Evolutionary conservation across 2,797 vertebrate species (phyloP).

Genomic region (Sorex maritimensis): DNA sequence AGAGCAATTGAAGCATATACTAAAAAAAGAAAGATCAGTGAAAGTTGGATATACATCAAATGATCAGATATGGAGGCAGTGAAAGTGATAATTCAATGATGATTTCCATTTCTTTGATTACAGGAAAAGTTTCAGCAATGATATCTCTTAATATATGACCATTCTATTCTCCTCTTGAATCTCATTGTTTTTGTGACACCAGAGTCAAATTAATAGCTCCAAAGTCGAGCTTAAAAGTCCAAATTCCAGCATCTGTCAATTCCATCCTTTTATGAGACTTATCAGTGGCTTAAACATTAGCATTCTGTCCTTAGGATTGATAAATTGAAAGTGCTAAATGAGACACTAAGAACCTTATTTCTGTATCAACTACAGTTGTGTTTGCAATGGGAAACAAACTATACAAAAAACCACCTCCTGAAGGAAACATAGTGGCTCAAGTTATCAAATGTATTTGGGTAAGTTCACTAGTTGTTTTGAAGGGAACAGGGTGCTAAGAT

Average conservation of each 20-base stretch:
- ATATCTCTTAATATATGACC: not conserved
- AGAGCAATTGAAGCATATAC: not conserved
- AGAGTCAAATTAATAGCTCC: not conserved
- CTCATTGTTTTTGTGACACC: not conserved
- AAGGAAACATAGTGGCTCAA: slow-evolving; percentile 95
- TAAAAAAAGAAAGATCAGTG: not conserved
- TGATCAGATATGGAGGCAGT: not conserved
- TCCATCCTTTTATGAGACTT: not conserved
- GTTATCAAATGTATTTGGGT: slow-evolving; percentile 96
- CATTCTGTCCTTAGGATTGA: slow-evolving; percentile 24
- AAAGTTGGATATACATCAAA: not conserved
- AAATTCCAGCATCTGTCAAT: not conserved
- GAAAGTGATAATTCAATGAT: slow-evolving; percentile 7
- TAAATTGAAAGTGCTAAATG: not conserved
- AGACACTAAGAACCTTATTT: slow-evolving; percentile 64
- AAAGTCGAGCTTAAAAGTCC: not conserved
- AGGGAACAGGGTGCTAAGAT: not conserved
- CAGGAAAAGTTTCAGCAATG: slow-evolving; percentile 2
- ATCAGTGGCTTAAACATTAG: not conserved
- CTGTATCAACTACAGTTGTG: slow-evolving; percentile 92
- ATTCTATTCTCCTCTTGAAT: slow-evolving; percentile 38
- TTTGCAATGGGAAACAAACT: slow-evolving; percentile 95
- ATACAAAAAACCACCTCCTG: slow-evolving; percentile 95
- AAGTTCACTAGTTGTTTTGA: slow-evolving; percentile 87
- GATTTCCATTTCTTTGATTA: not conserved